Evolutionary conservation across 23 tunicate species (phyloP), one percentile per base, ranked within the genome.

Genomic region (Styela plicata): DNA sequence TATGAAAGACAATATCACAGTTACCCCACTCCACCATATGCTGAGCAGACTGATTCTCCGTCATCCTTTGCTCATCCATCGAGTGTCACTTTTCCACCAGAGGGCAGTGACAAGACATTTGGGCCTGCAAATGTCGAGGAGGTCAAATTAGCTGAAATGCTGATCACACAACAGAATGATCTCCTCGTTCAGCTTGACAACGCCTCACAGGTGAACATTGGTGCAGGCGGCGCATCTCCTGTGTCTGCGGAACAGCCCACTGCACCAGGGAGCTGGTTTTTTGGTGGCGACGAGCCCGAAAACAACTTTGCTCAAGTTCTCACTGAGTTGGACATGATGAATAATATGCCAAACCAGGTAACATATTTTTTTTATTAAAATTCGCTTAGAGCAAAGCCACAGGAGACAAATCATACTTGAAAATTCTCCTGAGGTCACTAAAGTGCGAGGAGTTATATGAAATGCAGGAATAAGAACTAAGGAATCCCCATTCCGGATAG

Each of bases 21-120:
- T n/a, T 76, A 33, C 81, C 81, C 81, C 18, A 76, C 81, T 27
- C 81, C 81, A 22, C 81, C 81, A 1, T 76, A 76, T 30, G 53
- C 21, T 25, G 81, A 76, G 31, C 81, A 76, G 67, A 76, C 30
- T 29, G 66, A 44, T 24, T 53, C 65, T 37, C 66, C 81, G 0
- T 21, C 64, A 10, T 13, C 25, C 19, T 73, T 31, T n/a, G 26
- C 52, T 34, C 78, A 73, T 23, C 78, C 44, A 33, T 16, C 78
- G 24, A 34, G 52, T 29, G 52, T 73, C 18, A 44, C 66, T 18
- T 76, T 76, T 57, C 64, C 81, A 20, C 10, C 81, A 29, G 81
- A 76, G 0, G 22, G 22, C 24, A 24, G 24, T 17, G 37, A 24
- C 69, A 44, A 76, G 18, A 1, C 31, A 7, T 44, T 2, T 24